A percentile compares a stretch with the other conserved stretches of the same genome.
Conservation (phyloP, 2,797 vertebrate genomes). For the Coluber constrictor region DNA sequence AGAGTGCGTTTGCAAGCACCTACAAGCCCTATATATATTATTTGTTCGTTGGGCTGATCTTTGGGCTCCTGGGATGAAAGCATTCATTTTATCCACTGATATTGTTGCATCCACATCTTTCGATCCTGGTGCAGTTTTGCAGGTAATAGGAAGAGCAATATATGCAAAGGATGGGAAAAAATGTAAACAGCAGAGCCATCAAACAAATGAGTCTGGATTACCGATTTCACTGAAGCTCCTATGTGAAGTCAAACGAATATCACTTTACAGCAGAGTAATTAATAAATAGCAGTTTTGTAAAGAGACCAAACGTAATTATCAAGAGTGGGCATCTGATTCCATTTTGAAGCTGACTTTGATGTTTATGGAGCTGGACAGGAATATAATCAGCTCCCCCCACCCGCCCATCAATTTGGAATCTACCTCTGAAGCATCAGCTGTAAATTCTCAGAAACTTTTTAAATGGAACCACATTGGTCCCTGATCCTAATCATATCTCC, state of each 20-base stretch:
- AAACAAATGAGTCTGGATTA: background rate
- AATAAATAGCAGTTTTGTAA: background rate
- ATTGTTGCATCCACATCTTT: constrained; percentile 27
- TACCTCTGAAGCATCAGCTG: background rate
- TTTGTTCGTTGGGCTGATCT: constrained; percentile 20
- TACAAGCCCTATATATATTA: constrained; percentile 1
- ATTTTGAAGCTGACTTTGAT: background rate
- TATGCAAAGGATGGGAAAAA: background rate
- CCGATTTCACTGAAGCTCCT: background rate
- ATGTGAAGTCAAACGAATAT: background rate
- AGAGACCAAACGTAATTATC: background rate
- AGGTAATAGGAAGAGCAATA: background rate
- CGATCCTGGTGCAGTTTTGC: background rate
- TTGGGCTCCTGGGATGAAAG: background rate
- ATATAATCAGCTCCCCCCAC: background rate
- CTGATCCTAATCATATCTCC: background rate
- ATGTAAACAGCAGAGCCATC: constrained; percentile 7
- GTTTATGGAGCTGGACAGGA: background rate
- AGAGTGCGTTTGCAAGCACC: constrained; percentile 63
- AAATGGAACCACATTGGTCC: background rate
- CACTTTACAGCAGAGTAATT: background rate
- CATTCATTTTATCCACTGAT: constrained; percentile 8
- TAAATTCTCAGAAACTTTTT: background rate
- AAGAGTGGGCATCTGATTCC: background rate
- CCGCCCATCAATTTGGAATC: background rate